Evolutionary conservation across 2,888 invertebrate species (phyloP).

Genomic region (Mythimna lalbum): DNA sequence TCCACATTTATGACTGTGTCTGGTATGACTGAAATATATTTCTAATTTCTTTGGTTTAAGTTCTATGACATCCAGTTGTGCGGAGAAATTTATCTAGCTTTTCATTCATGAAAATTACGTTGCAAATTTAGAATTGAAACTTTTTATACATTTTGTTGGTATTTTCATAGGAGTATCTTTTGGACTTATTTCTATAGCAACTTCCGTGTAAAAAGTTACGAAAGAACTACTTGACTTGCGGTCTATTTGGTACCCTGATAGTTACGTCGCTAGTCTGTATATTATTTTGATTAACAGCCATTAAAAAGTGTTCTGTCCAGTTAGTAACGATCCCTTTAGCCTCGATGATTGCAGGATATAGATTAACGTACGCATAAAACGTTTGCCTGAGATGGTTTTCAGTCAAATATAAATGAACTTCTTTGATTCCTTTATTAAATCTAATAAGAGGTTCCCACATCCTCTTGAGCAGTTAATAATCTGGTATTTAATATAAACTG

Average conservation of each 20-base stretch:
- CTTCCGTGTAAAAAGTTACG: not conserved
- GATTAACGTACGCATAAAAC: not conserved
- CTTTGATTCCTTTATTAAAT: not conserved
- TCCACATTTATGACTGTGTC: not conserved
- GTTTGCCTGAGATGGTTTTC: not conserved
- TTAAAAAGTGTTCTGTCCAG: not conserved
- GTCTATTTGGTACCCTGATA: not conserved
- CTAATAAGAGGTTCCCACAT: conserved; percentile 23
- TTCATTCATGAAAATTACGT: not conserved
- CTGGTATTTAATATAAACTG: conserved; percentile 20
- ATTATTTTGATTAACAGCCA: not conserved
- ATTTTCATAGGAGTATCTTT: no score
- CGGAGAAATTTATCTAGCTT: not conserved
- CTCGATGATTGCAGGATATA: not conserved
- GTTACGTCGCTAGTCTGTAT: not conserved
- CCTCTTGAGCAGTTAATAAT: conserved; percentile 38
- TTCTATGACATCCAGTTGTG: not conserved
- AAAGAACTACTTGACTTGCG: not conserved
- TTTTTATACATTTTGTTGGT: not conserved
- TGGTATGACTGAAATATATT: not conserved
- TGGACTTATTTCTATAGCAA: no score
- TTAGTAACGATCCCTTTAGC: not conserved
- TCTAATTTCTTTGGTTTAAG: not conserved
- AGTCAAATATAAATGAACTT: conserved; percentile 3
- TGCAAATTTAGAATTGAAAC: not conserved